Conservation (phyloP, 2,113 vertebrate genomes). For the Equus przewalskii region DNA sequence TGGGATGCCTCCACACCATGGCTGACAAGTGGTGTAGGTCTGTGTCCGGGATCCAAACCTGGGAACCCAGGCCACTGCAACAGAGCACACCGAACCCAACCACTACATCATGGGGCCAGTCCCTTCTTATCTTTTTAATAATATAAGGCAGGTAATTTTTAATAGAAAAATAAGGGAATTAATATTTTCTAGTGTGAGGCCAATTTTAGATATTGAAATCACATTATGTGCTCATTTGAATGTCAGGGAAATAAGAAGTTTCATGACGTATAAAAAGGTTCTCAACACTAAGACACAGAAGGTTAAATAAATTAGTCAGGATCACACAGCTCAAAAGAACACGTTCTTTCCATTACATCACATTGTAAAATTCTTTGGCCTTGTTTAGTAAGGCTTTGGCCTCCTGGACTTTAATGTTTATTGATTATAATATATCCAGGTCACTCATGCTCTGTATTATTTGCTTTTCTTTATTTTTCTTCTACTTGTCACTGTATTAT, state of each 20-base stretch:
- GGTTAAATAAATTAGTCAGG: background rate
- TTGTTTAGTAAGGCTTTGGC: background rate
- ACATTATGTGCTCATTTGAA: background rate
- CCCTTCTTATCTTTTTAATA: too few species aligned
- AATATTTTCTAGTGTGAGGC: background rate
- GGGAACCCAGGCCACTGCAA: too few species aligned
- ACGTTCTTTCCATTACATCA: background rate
- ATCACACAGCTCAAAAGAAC: background rate
- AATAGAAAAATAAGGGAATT: background rate
- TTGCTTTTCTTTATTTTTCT: background rate
- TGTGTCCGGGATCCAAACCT: too few species aligned
- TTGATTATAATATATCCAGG: background rate
- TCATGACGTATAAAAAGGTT: background rate
- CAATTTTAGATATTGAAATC: background rate
- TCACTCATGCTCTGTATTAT: background rate
- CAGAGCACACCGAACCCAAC: too few species aligned
- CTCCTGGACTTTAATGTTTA: background rate
- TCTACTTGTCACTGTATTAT: background rate
- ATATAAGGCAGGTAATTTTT: background rate
- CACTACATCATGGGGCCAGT: too few species aligned
- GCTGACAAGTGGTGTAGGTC: too few species aligned
- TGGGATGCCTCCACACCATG: too few species aligned
- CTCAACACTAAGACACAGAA: background rate
- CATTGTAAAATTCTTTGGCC: background rate
- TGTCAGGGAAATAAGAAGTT: background rate